These are phyloP conservation scores for Ictalurus furcatus DNA, from an alignment of 2,113 vertebrate genomes.

Conservation along the genomic window DNA sequence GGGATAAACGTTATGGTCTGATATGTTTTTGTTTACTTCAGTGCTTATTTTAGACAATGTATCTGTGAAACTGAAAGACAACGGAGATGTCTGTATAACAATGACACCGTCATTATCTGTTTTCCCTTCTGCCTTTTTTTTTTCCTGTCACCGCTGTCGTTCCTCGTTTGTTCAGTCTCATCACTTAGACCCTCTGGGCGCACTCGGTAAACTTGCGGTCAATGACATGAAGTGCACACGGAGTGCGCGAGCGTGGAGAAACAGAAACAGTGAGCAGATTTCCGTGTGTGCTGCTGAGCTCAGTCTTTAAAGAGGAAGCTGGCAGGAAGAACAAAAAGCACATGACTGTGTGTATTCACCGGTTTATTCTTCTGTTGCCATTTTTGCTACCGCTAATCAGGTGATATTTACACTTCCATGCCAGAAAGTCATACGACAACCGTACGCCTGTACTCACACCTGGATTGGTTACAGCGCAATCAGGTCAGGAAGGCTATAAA, in stretches of 20 bases:
- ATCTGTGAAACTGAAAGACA: neutral
- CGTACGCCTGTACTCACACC: neutral
- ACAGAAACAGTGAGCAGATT: neutral
- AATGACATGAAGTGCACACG: conserved; percentile 9
- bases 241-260: neutral
- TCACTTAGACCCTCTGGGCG: neutral
- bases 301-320: conserved; percentile 29
- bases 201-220: neutral
- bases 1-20: neutral
- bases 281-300: conserved; percentile 20
- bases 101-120: neutral
- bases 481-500: conserved; percentile 1
- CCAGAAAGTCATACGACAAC: neutral
- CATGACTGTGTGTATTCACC: conserved; percentile 3
- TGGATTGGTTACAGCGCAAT: neutral
- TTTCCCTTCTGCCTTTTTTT: neutral
- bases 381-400: neutral
- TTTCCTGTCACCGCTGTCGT: neutral
- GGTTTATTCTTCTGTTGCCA: neutral
- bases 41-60: too few relatives aligned
- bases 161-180: neutral
- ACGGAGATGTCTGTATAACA: neutral
- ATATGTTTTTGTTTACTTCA: too few relatives aligned
- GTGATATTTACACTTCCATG: neutral
- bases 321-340: conserved; percentile 13